These are phyloP conservation scores for Todus mexicanus DNA, from an alignment of 2,797 vertebrate genomes.

Conservation along the genomic window DNA sequence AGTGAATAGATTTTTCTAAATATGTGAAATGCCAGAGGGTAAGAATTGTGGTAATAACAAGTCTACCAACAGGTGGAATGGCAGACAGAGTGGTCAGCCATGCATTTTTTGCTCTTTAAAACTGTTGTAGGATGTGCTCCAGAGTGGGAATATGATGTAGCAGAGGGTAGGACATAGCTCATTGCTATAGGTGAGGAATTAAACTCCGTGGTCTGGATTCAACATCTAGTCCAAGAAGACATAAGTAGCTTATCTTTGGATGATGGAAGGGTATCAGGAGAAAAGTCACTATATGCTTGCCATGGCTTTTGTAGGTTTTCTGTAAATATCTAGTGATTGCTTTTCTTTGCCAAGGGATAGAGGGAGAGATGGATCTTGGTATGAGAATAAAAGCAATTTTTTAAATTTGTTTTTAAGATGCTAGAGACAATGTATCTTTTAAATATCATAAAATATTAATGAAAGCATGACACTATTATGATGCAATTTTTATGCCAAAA, in stretches of 20 bases:
- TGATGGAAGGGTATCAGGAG: not conserved
- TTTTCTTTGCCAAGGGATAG: not conserved
- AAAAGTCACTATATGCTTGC: not conserved
- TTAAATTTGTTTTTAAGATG: not conserved
- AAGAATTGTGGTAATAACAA: not conserved
- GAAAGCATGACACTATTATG: not conserved
- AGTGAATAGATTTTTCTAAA: not conserved
- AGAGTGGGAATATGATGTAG: not conserved
- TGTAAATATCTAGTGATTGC: not conserved
- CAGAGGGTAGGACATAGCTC: not conserved
- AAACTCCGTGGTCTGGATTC: not conserved
- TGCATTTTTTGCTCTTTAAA: not conserved
- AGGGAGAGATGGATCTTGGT: not conserved
- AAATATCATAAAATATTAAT: not conserved
- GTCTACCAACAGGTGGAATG: not conserved
- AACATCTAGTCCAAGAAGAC: not conserved
- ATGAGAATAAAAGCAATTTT: not conserved
- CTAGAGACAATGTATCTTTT: not conserved
- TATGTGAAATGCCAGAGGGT: not conserved
- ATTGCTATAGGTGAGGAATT: not conserved
- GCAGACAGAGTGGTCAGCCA: not conserved
- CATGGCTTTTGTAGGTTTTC: not conserved
- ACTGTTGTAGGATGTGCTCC: not conserved
- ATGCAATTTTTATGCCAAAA: not conserved
- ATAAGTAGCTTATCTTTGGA: not conserved